phyloP scores from a whole-genome alignment of 2,113 vertebrate genomes.

The Rousettus leschenaultii region DNA sequence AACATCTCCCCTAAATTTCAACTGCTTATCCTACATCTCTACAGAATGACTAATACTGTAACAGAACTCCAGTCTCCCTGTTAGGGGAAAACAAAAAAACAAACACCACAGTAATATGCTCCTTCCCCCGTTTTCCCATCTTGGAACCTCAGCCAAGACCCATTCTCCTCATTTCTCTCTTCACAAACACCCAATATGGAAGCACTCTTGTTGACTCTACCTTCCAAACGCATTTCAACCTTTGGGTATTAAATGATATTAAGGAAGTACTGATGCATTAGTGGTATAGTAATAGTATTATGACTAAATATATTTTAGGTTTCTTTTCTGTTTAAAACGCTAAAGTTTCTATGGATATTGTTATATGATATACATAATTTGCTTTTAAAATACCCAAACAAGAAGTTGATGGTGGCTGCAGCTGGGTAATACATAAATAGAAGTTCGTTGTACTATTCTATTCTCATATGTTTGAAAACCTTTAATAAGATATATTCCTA shows the following conservation, averaged over 20 bases:
- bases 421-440: not conserved
- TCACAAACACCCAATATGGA: not conserved
- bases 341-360: not conserved
- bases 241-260: not conserved
- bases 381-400: constrained; percentile 22
- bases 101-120: not conserved
- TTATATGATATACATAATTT: not conserved
- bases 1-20: not conserved
- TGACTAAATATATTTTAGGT: not conserved
- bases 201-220: not conserved
- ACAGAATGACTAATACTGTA: not conserved
- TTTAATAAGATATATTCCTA: not conserved
- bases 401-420: not conserved
- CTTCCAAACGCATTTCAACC: not conserved
- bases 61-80: not conserved
- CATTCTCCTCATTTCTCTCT: not conserved
- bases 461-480: not conserved
- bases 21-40: not conserved
- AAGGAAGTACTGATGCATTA: not conserved
- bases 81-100: not conserved
- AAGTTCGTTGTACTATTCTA: not conserved
- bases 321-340: not conserved
- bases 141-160: not conserved
- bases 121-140: not conserved
- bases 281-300: not conserved